Percentiles rank a stretch among this genome's conserved stretches.
phyloP scores from a whole-genome alignment of 2,797 vertebrate species.

The Notamacropus eugenii region DNA sequence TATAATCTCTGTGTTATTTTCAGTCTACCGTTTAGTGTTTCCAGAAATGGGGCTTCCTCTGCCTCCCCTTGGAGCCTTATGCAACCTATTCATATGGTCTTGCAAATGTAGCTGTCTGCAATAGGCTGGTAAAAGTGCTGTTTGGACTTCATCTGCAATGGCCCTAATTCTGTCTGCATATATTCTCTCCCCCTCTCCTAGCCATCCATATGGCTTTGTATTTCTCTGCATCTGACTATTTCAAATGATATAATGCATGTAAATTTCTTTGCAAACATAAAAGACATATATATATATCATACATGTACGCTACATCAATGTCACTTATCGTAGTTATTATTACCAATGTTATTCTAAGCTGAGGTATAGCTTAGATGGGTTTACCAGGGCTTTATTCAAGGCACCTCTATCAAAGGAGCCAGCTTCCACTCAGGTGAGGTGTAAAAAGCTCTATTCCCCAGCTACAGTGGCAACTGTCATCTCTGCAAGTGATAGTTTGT shows the following conservation, averaged over 20 bases:
- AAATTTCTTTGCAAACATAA: not conserved
- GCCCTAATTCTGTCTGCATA: not conserved
- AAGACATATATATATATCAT: no score
- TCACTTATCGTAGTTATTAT: not conserved
- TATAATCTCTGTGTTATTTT: constrained; percentile 16
- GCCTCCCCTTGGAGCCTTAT: not conserved
- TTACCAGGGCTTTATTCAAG: not conserved
- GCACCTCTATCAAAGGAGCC: not conserved
- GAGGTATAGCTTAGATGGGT: not conserved
- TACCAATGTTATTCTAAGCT: not conserved
- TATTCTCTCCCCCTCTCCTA: not conserved
- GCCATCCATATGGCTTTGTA: not conserved
- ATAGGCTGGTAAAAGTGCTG: constrained; percentile 2
- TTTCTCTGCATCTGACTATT: not conserved
- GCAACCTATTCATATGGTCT: not conserved
- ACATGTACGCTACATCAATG: not conserved
- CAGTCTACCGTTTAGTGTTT: not conserved
- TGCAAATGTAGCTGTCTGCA: not conserved
- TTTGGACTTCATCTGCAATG: not conserved
- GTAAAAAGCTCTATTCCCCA: not conserved
- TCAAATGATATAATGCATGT: not conserved
- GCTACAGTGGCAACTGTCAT: not conserved
- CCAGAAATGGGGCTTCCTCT: not conserved
- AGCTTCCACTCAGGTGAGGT: not conserved
- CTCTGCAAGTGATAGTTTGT: not conserved